phyloP scores from a whole-genome alignment of 2,888 invertebrate genomes.

The Mylabris sibirica region DNA sequence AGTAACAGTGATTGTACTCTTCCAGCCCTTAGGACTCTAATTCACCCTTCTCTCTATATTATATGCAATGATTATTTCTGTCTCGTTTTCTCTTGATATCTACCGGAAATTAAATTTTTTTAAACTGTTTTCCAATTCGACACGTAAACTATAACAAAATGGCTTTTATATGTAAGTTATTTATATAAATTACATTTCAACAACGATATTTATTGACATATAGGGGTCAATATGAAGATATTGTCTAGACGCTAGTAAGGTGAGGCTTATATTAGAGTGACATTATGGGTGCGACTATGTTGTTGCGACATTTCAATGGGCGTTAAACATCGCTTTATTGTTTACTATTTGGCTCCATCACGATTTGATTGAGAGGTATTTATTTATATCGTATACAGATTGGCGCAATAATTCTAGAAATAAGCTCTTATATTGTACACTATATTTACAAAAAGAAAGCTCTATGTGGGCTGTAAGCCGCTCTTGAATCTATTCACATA shows the following conservation, averaged over 20 bases:
- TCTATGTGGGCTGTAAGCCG: background rate
- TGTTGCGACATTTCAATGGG: constrained; percentile 5
- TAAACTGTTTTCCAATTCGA: background rate
- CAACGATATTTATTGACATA: background rate
- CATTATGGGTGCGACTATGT: constrained; percentile 1
- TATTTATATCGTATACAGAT: background rate
- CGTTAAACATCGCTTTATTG: constrained; percentile 2
- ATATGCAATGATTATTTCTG: background rate
- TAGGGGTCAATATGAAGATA: constrained; percentile 3
- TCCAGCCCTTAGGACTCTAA: constrained; percentile 40
- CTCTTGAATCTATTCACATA: background rate
- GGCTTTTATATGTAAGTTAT: background rate
- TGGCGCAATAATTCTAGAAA: constrained; percentile 5
- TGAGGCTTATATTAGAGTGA: constrained; percentile 2
- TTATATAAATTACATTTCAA: background rate
- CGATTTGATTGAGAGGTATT: constrained; percentile 4
- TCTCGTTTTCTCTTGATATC: constrained; percentile 15
- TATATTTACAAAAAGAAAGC: background rate
- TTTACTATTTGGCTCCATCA: background rate
- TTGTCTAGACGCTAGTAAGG: constrained; percentile 1
- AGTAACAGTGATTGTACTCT: constrained; percentile 54
- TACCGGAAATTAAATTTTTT: constrained; percentile 46
- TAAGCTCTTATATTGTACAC: background rate
- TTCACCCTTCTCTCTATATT: constrained; percentile 39
- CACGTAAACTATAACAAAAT: background rate